These are phyloP conservation scores for Archips xylosteana DNA, from an alignment of 2,888 invertebrate species.

Conservation along the genomic window DNA sequence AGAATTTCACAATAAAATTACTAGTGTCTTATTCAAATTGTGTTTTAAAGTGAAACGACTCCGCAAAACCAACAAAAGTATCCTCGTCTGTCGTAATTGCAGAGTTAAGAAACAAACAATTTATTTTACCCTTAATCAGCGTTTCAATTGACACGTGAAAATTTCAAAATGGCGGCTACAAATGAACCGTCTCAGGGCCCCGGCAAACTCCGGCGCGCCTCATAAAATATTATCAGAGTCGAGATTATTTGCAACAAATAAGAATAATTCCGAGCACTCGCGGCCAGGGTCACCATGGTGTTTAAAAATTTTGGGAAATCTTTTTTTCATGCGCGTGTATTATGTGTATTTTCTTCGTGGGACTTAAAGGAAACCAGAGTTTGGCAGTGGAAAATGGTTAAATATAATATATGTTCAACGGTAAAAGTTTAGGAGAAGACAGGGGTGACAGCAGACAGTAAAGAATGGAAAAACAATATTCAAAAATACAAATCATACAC, in stretches of 20 bases:
- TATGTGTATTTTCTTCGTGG: too few species aligned
- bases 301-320: neutral
- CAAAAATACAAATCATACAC: too few species aligned
- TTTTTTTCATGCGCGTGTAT: too few species aligned
- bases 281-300: constrained; percentile 44
- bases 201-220: constrained; percentile 5
- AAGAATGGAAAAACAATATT: too few species aligned
- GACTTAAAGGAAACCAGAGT: too few species aligned
- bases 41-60: neutral
- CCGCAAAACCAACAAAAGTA: constrained; percentile 9
- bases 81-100: neutral
- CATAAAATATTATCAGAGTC: constrained; percentile 43
- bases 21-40: neutral
- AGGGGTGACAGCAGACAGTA: too few species aligned
- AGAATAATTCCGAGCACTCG: constrained; percentile 49
- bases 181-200: constrained; percentile 4
- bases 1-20: neutral
- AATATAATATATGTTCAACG: too few species aligned
- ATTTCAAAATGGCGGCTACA: constrained; percentile 22
- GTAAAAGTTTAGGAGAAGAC: too few species aligned
- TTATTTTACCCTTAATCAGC: constrained; percentile 20
- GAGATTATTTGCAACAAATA: constrained; percentile 52
- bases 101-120: constrained; percentile 17
- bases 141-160: constrained; percentile 26
- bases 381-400: too few species aligned